Percentiles rank a stretch among this genome's conserved stretches.
Evolutionary conservation across 2,888 invertebrate genomes (phyloP).

Genomic region (Lasioglossum vierecki): DNA sequence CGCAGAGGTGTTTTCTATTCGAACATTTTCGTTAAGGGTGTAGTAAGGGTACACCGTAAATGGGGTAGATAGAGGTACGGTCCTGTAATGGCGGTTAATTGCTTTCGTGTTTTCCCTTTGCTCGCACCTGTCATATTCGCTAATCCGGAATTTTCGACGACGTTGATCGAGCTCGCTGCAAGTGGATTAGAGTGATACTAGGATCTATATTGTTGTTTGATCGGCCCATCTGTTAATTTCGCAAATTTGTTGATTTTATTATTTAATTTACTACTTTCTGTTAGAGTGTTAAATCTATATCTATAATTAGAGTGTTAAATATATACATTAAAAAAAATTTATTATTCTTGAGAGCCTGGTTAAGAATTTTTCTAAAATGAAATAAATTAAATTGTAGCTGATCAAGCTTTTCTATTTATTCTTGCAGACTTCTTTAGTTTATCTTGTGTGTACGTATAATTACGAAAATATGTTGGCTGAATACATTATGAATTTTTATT

Average conservation of each 20-base stretch:
- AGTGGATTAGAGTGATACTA: not conserved
- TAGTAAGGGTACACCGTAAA: not conserved
- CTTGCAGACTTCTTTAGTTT: not conserved
- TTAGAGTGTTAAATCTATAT: too few species aligned
- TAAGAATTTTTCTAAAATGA: too few species aligned
- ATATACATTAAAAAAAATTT: too few species aligned
- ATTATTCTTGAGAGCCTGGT: too few species aligned
- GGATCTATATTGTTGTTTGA: not conserved
- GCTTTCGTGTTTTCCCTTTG: not conserved
- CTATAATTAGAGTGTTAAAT: too few species aligned
- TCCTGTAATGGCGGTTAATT: not conserved
- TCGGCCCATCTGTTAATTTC: not conserved
- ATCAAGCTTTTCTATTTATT: not conserved
- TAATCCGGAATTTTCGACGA: not conserved
- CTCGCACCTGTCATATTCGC: not conserved
- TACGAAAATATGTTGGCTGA: too few species aligned
- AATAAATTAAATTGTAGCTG: too few species aligned
- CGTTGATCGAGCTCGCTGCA: not conserved
- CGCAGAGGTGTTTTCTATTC: not conserved
- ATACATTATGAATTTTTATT: not conserved
- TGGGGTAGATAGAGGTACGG: not conserved
- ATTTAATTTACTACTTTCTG: not conserved
- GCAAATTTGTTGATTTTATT: not conserved
- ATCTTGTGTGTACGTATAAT: not conserved
- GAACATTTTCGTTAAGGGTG: constrained; percentile 6